Conservation (phyloP, 2,797 vertebrate species). For the Oreochromis grahami region DNA sequence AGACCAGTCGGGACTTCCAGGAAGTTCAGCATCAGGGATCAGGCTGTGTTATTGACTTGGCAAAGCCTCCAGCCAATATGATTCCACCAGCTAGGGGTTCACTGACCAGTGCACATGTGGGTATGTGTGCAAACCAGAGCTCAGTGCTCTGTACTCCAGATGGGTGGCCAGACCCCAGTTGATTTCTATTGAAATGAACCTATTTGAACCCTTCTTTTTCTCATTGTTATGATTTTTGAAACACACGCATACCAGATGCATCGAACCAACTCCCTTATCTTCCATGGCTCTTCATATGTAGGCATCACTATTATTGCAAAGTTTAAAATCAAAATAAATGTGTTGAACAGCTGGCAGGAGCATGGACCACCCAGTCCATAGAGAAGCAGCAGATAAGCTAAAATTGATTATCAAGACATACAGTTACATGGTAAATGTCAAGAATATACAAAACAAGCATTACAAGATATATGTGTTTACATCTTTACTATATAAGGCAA, state of each 20-base stretch:
- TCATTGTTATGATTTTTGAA: slow-evolving; percentile 1
- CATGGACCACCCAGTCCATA: slow-evolving; percentile 64
- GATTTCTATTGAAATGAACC: slow-evolving; percentile 68
- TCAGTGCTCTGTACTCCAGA: slow-evolving; percentile 60
- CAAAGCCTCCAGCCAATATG: slow-evolving; percentile 58
- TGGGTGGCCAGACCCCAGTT: slow-evolving; percentile 66
- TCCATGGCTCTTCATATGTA: slow-evolving; percentile 2
- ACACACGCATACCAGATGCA: slow-evolving; percentile 6
- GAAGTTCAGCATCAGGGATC: slow-evolving; percentile 69
- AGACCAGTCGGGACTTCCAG: slow-evolving; percentile 51
- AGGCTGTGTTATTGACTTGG: slow-evolving; percentile 73
- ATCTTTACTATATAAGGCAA: neutral
- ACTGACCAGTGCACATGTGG: slow-evolving; percentile 53
- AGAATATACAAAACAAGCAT: too few species aligned
- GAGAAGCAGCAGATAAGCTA: slow-evolving; percentile 62
- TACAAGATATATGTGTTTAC: too few species aligned
- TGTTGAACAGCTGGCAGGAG: slow-evolving; percentile 50
- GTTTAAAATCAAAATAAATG: slow-evolving; percentile 68
- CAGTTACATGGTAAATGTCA: too few species aligned
- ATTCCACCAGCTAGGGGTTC: slow-evolving; percentile 62
- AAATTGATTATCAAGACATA: slow-evolving; percentile 24
- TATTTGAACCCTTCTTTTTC: slow-evolving; percentile 49
- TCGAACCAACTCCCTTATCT: slow-evolving; percentile 4
- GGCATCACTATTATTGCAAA: slow-evolving; percentile 51
- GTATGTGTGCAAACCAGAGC: slow-evolving; percentile 36